Evolutionary conservation across 1,140 invertebrate species (phyloP), one percentile per base, ranked within the genome.

Genomic region (Globodera rostochiensis): DNA sequence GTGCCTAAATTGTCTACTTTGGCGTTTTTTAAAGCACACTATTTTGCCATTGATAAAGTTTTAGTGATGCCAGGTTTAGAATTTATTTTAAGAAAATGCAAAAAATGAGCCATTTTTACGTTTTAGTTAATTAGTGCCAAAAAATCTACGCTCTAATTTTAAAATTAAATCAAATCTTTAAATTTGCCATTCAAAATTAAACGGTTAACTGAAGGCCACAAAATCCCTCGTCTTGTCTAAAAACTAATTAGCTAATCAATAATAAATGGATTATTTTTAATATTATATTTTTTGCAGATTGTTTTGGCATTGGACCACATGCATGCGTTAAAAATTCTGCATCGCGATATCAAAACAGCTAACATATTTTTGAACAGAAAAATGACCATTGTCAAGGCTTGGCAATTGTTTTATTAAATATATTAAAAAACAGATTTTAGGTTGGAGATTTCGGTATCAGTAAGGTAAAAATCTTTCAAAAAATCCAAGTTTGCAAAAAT

Each of bases 321-420:
- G 84, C 92, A 92, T 87, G 90, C 90, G 80, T 89, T 91, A 77
- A 91, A 92, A 83, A 92, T 92, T 80, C 85, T 92, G 15, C 91
- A 91, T 79, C 83, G 91, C 86, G 92, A 92, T 85, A 83, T 92
- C 70, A 92, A 92, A 86, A 92, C 92, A 11, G 92, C 92, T 80
- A 92, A 92, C 86, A 94, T 95, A 67, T 91, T 93, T 84, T 90
- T 94, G 6, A 91, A 94, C 76, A 93, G 93, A 19, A 90, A 91
- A 73, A 90, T 71, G 46, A 84, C 83, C 25, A 84, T 84, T 49
- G 79, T 84, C 13, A 84, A 84, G 46, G 73, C 21, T 21, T 71
- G 69, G 1, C 25, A 11, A 71, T 36, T 0, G 1, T 11, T 60
- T 60, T 15, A 53, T 9, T 53, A 15, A 60, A 36, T 60, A 15